These are phyloP conservation scores for Acanthisitta chloris DNA, from an alignment of 2,113 vertebrate genomes.

Conservation along the genomic window DNA sequence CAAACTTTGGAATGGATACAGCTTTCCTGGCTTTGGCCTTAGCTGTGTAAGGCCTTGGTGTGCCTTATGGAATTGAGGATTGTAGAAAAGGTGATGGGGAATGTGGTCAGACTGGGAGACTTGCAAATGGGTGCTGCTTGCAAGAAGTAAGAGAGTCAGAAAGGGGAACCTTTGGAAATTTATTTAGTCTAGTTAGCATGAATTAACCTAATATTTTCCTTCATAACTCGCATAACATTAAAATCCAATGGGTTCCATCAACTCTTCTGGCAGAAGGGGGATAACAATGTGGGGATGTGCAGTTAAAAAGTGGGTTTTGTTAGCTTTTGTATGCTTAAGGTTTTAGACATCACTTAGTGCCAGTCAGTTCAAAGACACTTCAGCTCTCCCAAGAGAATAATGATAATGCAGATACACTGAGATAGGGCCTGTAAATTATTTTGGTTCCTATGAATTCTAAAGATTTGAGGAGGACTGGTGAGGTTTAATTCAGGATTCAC, in stretches of 20 bases:
- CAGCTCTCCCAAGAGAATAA: neutral
- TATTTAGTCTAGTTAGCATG: neutral
- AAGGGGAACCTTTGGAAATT: neutral
- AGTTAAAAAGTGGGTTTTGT: neutral
- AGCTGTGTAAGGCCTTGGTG: too few relatives aligned
- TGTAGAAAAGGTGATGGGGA: neutral
- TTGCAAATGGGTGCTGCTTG: neutral
- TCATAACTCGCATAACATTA: neutral
- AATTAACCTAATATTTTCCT: neutral
- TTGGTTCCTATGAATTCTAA: neutral
- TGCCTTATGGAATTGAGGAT: neutral
- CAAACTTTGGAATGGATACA: neutral
- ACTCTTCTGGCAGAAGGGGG: neutral
- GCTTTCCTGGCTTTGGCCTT: too few relatives aligned
- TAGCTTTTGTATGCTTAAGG: neutral
- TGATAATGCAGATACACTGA: neutral
- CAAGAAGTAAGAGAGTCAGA: neutral
- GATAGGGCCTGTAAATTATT: neutral
- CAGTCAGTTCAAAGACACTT: neutral
- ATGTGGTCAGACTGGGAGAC: neutral
- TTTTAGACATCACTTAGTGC: neutral
- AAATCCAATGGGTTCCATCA: rapidly evolving
- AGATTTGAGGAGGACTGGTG: neutral
- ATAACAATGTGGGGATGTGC: neutral
- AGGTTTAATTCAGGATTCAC: neutral